A percentile compares a stretch with the other conserved stretches of the same genome.
Conservation (phyloP, 2,113 vertebrate genomes). For the Sinocyclocheilus anophthalmus region DNA sequence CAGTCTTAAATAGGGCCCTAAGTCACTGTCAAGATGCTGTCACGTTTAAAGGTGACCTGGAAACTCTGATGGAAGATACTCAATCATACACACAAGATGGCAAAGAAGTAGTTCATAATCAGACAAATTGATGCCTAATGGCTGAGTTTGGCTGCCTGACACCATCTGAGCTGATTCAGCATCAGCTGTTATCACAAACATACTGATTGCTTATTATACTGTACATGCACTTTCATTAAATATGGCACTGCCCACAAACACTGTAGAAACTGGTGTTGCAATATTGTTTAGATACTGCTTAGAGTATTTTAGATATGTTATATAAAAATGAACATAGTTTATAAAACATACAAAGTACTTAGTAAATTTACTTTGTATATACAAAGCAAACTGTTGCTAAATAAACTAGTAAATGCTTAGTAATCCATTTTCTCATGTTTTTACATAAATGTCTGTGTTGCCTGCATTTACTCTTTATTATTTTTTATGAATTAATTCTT, state of each 20-base stretch:
- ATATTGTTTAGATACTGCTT: not conserved
- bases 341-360: not conserved
- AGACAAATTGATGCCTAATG: slow-evolving; percentile 12
- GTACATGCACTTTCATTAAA: not conserved
- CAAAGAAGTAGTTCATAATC: slow-evolving; percentile 22
- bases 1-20: not conserved
- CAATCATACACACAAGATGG: not conserved
- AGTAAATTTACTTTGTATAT: not conserved
- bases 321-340: not conserved
- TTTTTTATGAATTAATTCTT: no score
- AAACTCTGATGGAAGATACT: not conserved
- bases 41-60: slow-evolving; percentile 11
- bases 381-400: not conserved
- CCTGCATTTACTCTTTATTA: no score
- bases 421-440: no score
- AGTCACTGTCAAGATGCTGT: not conserved
- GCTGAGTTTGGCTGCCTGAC: not conserved
- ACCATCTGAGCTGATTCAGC: not conserved
- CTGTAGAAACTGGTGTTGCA: not conserved
- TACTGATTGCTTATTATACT: not conserved
- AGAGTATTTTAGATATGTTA: not conserved
- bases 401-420: no score
- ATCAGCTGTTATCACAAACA: slow-evolving; percentile 8
- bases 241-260: not conserved
- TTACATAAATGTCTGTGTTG: no score